Base-by-base conservation (phyloP, 2,888 invertebrate genomes). In the Ennomos fuscantarius region DNA sequence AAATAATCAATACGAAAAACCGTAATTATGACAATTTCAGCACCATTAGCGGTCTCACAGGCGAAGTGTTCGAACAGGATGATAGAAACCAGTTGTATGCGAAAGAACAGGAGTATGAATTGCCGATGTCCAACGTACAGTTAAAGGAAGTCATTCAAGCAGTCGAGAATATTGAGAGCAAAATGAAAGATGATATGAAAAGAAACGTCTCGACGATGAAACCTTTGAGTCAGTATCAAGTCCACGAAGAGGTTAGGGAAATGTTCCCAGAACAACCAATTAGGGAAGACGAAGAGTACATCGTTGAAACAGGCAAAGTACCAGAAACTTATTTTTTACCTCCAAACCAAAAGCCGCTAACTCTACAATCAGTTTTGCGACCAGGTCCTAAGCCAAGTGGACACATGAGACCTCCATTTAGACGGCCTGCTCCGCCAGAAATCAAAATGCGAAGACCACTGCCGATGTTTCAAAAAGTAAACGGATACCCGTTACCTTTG, bases 11-110 rank as follows among this genome's bases (percentile, higher is more conserved):
- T 78, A 85, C 84, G 85, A 88, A 90, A 83, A 75, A 78, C 69
- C 24, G 24, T 24, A 83, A 84, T 87, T 89, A 89, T 89, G 82
- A 89, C 87, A 81, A 87, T 90, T 91, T 91, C 91, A 91, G 90
- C 89, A 89, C 84, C 76, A 74, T 65, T 80, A 89, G 73, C 74
- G 78, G 79, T 66, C 82, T 84, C 66, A 78, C 79, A 64, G 84
- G 86, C 56, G 86, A 86, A 67, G 73, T 81, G 63, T 81, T 75
- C 65, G 69, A 70, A 45, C 69, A 73, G 50, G 69, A 73, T 55
- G 70, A 73, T 62, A 73, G 76, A 67, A 75, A 74, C 70, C 75
- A 77, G 71, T 69, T 72, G 55, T 75, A 78, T 72, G 67, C 61
- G 60, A 68, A 74, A 45, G 76, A 70, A 73, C 81, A 82, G 79